Evolutionary conservation across 2,888 invertebrate species (phyloP), one percentile per base, ranked within the genome.

Genomic region (Aromia moschata): DNA sequence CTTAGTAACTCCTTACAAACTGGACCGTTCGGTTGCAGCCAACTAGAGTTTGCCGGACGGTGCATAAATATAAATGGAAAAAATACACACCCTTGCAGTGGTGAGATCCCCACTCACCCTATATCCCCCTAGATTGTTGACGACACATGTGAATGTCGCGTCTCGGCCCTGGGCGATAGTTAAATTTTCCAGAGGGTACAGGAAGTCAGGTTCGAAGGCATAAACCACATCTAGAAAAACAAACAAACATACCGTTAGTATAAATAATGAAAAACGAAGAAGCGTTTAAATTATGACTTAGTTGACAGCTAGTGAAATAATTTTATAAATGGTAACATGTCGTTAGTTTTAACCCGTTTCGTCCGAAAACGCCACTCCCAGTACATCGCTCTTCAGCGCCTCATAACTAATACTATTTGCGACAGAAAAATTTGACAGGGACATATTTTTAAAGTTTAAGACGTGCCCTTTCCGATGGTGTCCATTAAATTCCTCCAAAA

Each of bases 101-200:
- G 89, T 85, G 86, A 87, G 85, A 84, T 90, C 90, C 85, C 91
- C 91, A 93, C 93, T 93, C 93, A 94, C 94, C 91, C 91, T 90
- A 85, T 90, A 87, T 73, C 86, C 86, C 72, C 87, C 87, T 79
- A 92, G 87, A 86, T 92, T 90, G 84, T 91, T 91, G 77, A 92
- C 92, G 78, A 91, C 90, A 79, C 92, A 92, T 70, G 91, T 91
- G 83, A 92, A 91, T 79, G 89, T 89, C 72, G 92, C 92, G 83
- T 92, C 92, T 73, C 91, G 84, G 65, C 92, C 92, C 81, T 91
- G 90, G 65, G 91, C 87, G 74, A 92, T 90, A 68, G 92, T 92
- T 82, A 92, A 87, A 85, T 92, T 92, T 84, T 90, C 89, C 84
- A 92, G 82, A 41, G 91, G 90, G 74, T 87, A 88, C 71, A 88